Percentiles rank a stretch among this genome's conserved stretches.
phyloP scores from a whole-genome alignment of 2,888 invertebrate genomes.

The Schizotus pectinicornis region DNA sequence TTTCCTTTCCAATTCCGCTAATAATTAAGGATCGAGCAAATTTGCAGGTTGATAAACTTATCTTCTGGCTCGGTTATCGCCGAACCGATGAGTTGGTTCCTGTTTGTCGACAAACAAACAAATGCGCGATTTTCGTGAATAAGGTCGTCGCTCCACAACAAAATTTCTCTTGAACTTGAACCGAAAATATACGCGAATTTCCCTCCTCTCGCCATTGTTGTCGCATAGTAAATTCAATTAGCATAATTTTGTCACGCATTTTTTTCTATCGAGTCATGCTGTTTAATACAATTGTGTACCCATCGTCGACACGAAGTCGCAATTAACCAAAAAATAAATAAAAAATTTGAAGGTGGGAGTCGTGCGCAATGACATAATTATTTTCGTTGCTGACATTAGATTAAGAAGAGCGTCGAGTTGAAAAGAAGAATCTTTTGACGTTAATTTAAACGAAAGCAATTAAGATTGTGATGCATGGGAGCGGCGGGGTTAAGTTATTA shows the following conservation, averaged over 20 bases:
- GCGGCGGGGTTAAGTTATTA: no score
- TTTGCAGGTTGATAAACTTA: no score
- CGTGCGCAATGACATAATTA: no score
- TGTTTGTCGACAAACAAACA: not conserved
- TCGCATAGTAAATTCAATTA: not conserved
- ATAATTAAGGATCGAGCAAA: no score
- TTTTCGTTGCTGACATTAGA: no score
- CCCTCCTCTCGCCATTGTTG: not conserved
- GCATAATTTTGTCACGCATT: slow-evolving; percentile 1
- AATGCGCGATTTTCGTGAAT: not conserved
- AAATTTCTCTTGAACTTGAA: slow-evolving; percentile 17
- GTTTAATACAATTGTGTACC: not conserved
- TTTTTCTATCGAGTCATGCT: not conserved
- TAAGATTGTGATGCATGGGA: no score
- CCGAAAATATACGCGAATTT: slow-evolving; percentile 1
- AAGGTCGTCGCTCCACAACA: slow-evolving; percentile 1
- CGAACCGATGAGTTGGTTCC: no score
- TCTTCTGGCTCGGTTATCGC: no score
- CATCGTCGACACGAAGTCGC: not conserved
- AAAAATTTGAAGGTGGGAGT: not conserved
- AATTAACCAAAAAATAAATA: not conserved
- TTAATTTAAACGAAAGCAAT: no score
- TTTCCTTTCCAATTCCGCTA: no score
- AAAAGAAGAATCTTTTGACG: no score
- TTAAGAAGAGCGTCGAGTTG: no score